phyloP scores from a whole-genome alignment of 2,888 invertebrate species.

The Abrostola triplasia region DNA sequence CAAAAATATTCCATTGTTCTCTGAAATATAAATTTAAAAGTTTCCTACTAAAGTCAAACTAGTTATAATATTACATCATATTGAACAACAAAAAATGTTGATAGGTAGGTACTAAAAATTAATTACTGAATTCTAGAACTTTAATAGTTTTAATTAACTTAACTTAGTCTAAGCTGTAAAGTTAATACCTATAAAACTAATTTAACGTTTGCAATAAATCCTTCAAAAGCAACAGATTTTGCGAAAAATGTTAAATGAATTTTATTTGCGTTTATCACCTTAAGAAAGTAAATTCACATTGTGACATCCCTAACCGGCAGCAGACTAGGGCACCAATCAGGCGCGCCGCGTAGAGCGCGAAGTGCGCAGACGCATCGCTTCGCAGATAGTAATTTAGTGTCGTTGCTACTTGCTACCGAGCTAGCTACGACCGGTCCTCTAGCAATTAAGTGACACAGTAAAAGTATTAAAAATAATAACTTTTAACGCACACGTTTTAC shows the following conservation, averaged over 20 bases:
- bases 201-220: background rate
- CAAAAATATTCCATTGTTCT: background rate
- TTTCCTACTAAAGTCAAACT: slow-evolving; percentile 18
- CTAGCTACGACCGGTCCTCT: slow-evolving; percentile 73
- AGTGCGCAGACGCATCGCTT: slow-evolving; percentile 73
- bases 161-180: background rate
- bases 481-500: slow-evolving; percentile 48
- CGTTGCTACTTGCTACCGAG: slow-evolving; percentile 72
- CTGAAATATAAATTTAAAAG: background rate
- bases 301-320: slow-evolving; percentile 58
- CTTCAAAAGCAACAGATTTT: too few species aligned
- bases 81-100: background rate
- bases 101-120: slow-evolving; percentile 12
- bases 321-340: slow-evolving; percentile 71
- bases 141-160: slow-evolving; percentile 19
- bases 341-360: slow-evolving; percentile 61
- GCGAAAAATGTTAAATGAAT: too few species aligned
- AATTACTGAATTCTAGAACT: slow-evolving; percentile 11
- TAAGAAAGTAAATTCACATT: background rate
- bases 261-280: background rate
- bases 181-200: slow-evolving; percentile 6
- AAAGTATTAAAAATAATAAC: slow-evolving; percentile 73
- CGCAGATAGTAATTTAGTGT: slow-evolving; percentile 81
- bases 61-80: slow-evolving; percentile 21
- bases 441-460: slow-evolving; percentile 82